phyloP scores from a whole-genome alignment of 2,113 vertebrate species.

The zebrafish (Danio rerio) region GRCz12tu NC_133182.1:32285501-32286000 shows the following conservation, averaged over 20 bases:
- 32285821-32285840: conserved; percentile 27
- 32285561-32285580: conserved; percentile 22
- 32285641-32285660: neutral
- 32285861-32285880: conserved; percentile 7
- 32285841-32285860: conserved; percentile 31
- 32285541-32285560: conserved; percentile 43
- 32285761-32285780: neutral
- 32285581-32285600: conserved; percentile 5
- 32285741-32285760: neutral
- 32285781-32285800: neutral
- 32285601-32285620: conserved; percentile 9
- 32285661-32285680: neutral
- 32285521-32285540: conserved; percentile 34
- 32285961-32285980: conserved; percentile 38
- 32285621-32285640: conserved; percentile 9
- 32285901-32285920: conserved; percentile 19
- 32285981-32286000: conserved; percentile 24
- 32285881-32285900: conserved; percentile 21
- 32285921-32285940: conserved; percentile 7
- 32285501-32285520: conserved; percentile 33
- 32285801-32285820: neutral
- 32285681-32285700: neutral
- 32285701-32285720: conserved; percentile 13
- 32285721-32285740: neutral
- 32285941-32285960: conserved; percentile 20